phyloP scores from a whole-genome alignment of 2,797 vertebrate genomes.

The Cryptoblepharus egeriae region DNA sequence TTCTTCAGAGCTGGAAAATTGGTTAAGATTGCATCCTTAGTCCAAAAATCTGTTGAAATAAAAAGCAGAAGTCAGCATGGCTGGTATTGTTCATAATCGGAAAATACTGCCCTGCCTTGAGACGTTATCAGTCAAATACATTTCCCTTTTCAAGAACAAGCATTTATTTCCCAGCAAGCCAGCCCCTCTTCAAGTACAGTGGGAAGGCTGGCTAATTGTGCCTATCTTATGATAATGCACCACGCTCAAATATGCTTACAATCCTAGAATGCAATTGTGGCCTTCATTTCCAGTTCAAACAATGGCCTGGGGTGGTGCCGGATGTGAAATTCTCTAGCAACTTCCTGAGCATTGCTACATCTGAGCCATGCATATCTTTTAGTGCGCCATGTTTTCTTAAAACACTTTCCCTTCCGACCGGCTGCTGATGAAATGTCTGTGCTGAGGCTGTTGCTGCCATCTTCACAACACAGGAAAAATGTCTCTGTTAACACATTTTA shows the following conservation, averaged over 20 bases:
- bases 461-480: slow-evolving; percentile 75
- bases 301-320: slow-evolving; percentile 59
- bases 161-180: background rate
- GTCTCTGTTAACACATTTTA: slow-evolving; percentile 83
- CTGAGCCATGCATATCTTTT: slow-evolving; percentile 67
- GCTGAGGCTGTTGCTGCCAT: slow-evolving; percentile 77
- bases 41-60: background rate
- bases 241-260: slow-evolving; percentile 34
- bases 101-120: background rate
- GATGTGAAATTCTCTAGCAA: slow-evolving; percentile 55
- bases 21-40: too few species aligned
- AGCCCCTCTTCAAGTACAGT: accelerated
- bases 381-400: slow-evolving; percentile 57
- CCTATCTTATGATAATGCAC: background rate
- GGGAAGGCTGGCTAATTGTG: background rate
- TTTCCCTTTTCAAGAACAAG: slow-evolving; percentile 11
- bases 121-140: background rate
- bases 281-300: slow-evolving; percentile 51
- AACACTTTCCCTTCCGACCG: slow-evolving; percentile 62
- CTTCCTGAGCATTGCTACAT: slow-evolving; percentile 40
- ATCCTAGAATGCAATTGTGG: slow-evolving; percentile 11
- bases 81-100: background rate
- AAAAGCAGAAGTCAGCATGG: background rate
- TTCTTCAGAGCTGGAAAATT: too few species aligned
- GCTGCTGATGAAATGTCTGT: slow-evolving; percentile 75